These are phyloP conservation scores for Orgyia antiqua DNA, from an alignment of 2,888 invertebrate genomes.

Conservation along the genomic window DNA sequence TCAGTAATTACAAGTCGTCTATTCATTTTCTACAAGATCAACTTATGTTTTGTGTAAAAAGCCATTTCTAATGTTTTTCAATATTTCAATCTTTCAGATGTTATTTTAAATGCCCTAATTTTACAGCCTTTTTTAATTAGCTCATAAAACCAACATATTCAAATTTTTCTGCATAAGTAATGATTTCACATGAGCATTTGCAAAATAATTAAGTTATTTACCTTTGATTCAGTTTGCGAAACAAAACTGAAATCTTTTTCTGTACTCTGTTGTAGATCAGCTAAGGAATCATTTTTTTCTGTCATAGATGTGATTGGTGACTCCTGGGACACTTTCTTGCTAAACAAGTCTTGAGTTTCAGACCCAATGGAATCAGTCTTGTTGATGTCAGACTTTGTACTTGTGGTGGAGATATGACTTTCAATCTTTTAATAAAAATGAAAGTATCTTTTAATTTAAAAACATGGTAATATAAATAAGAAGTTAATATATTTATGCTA, in stretches of 20 bases:
- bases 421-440: constrained; percentile 43
- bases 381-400: constrained; percentile 59
- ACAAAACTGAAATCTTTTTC: constrained; percentile 69
- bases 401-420: constrained; percentile 51
- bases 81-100: too few species aligned
- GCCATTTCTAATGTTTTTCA: too few species aligned
- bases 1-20: too few species aligned
- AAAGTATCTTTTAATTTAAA: background rate
- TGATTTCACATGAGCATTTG: too few species aligned
- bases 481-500: background rate
- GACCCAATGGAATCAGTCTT: constrained; percentile 68
- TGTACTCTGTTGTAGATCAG: constrained; percentile 68
- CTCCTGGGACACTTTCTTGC: constrained; percentile 57
- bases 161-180: too few species aligned
- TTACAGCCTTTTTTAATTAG: too few species aligned
- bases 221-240: constrained; percentile 74
- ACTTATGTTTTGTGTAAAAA: too few species aligned
- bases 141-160: too few species aligned
- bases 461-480: background rate
- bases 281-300: constrained; percentile 66
- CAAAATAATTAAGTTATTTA: constrained; percentile 19
- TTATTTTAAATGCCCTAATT: too few species aligned
- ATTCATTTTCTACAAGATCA: too few species aligned
- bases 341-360: constrained; percentile 50
- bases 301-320: constrained; percentile 56